phyloP scores from a whole-genome alignment of 35 echinoderm and acorn worm genomes.

The Patiria miniata region DNA sequence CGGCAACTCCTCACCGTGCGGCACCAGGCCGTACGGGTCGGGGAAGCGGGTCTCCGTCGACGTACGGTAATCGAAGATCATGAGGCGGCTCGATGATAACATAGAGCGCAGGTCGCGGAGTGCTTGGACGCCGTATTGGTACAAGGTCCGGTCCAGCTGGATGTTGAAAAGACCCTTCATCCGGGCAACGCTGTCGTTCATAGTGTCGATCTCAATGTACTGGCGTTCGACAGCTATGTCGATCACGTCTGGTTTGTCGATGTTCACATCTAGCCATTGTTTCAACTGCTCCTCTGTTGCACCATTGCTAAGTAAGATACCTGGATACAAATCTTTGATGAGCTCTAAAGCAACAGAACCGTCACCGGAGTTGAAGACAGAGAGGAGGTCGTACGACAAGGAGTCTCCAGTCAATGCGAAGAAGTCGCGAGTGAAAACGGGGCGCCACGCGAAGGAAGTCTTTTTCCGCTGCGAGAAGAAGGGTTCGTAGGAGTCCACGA shows the following conservation, averaged over 20 bases:
- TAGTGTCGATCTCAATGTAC: neutral
- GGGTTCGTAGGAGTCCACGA: neutral
- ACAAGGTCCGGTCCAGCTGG: neutral
- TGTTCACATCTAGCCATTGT: neutral
- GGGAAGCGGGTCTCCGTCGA: neutral
- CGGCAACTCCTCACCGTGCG: neutral
- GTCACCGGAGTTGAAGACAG: neutral
- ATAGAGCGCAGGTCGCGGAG: neutral
- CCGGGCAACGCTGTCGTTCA: neutral
- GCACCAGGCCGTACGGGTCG: neutral
- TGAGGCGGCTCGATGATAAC: neutral
- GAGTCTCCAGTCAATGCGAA: neutral
- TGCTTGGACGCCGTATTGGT: neutral
- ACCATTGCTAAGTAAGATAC: neutral
- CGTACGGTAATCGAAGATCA: neutral
- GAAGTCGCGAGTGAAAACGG: neutral
- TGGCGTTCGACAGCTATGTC: neutral
- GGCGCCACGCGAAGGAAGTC: neutral
- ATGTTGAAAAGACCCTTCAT: neutral
- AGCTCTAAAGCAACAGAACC: neutral
- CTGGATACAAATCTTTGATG: neutral
- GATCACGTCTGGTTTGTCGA: neutral
- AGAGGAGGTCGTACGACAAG: neutral
- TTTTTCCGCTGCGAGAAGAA: neutral
- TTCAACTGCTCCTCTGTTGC: neutral